These are phyloP conservation scores for Laspeyria flexula DNA, from an alignment of 2,888 invertebrate species.

Conservation along the genomic window DNA sequence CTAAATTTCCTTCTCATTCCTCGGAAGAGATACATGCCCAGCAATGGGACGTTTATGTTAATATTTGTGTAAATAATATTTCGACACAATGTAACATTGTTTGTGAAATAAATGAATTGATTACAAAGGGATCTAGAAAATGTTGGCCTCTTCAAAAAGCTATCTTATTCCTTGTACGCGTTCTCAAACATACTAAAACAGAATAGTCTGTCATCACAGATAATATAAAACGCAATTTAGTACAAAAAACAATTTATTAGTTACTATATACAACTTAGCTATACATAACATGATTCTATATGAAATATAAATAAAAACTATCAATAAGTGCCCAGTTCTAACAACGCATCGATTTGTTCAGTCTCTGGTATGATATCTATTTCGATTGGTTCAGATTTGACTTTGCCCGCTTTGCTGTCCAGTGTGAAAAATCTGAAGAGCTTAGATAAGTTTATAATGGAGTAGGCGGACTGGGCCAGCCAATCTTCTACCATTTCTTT, in stretches of 20 bases:
- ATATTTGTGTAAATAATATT: no score
- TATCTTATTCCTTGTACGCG: no score
- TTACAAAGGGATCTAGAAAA: no score
- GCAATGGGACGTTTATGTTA: no score
- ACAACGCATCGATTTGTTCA: constrained; percentile 78
- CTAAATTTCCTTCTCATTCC: no score
- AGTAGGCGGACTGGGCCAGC: constrained; percentile 89
- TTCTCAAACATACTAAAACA: no score
- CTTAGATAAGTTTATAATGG: constrained; percentile 87
- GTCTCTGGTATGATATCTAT: constrained; percentile 79
- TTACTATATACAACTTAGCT: constrained; percentile 35
- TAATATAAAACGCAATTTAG: no score
- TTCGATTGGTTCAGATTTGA: constrained; percentile 68
- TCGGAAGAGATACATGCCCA: no score
- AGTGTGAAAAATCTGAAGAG: constrained; percentile 82
- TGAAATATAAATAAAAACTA: constrained; percentile 11
- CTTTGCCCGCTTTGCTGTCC: constrained; percentile 60
- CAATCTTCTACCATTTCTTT: constrained; percentile 89
- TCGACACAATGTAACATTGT: no score
- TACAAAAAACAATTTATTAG: constrained; percentile 1
- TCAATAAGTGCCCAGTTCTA: constrained; percentile 76
- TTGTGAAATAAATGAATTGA: no score
- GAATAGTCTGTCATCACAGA: no score
- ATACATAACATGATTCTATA: constrained; percentile 34
- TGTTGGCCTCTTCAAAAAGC: no score